Evolutionary conservation across 2,888 invertebrate genomes (phyloP), one percentile per base, ranked within the genome.

Genomic region (Drosophila infuscata): DNA sequence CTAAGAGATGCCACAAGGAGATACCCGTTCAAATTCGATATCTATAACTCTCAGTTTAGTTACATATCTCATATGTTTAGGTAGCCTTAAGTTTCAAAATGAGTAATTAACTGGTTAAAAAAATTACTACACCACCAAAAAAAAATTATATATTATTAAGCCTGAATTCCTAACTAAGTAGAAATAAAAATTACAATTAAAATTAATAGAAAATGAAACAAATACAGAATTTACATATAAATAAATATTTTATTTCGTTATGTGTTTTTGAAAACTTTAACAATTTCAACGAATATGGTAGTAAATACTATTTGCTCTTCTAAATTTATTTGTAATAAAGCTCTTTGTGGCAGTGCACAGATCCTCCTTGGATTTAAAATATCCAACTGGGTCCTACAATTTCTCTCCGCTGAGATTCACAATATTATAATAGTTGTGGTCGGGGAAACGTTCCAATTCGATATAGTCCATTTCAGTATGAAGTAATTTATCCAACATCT

Each of bases 401-500:
- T 97, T 97, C 92, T 98, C 97, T 17, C 97, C 97, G 84, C 97
- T 97, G 76, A 97, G 94, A 93, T 96, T 96, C 88, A 97, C 95
- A 91, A 97, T 96, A 91, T 97, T 97, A 91, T 97, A 97, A 93
- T 98, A 98, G 12, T 97, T 97, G 92, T 98, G 98, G 92, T 98
- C 98, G 0, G 98, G 98, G 92, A 98, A 98, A 77, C 97, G 94
- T 91, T 98, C 98, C 61, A 98, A 94, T 92, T 98, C 97, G 62
- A 99, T 98, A 91, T 98, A 98, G 92, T 98, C 98, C 82, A 97
- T 97, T 93, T 98, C 98, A 52, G 97, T 97, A 89, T 97, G 95
- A 63, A 99, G 94, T 25, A 99, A 94, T 76, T 96, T 96, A 92
- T 98, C 98, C 58, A 98, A 94, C 92, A 97, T 95, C 62, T 95